Conservation (phyloP, 2,888 invertebrate genomes). For the Sthenelais limicola region DNA sequence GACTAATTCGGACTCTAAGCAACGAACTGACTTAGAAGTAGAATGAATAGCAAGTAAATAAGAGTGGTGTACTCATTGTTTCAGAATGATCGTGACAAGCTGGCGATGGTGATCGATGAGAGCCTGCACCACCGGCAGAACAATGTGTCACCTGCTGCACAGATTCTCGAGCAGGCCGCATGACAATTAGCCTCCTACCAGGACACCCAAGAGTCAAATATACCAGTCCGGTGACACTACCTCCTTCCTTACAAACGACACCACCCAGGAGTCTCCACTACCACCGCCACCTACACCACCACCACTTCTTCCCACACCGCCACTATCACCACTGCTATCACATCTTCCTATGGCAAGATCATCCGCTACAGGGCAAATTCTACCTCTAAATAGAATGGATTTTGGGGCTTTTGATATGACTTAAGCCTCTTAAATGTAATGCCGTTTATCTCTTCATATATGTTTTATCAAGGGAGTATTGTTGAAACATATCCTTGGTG, state of each 20-base stretch:
- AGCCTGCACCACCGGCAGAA: background rate
- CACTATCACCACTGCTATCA: background rate
- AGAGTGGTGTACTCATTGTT: no score
- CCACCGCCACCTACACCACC: background rate
- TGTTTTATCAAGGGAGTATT: no score
- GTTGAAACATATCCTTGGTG: no score
- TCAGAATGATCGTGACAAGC: conserved; percentile 26
- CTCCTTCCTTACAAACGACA: background rate
- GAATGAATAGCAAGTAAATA: no score
- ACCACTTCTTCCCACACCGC: background rate
- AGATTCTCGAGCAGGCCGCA: background rate
- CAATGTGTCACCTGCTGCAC: background rate
- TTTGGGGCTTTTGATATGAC: no score
- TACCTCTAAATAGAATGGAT: no score
- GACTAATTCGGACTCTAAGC: no score
- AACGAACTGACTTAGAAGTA: no score
- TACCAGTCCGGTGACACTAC: background rate
- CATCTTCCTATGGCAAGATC: no score
- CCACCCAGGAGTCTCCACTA: background rate
- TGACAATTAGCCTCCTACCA: background rate
- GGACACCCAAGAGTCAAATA: background rate
- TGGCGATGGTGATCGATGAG: conserved; percentile 9
- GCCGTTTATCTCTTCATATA: no score
- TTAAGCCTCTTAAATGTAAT: no score
- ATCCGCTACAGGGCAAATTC: no score